Evolutionary conservation across 2,113 vertebrate genomes (phyloP).

Genomic region (Tenebrosternarchus preto): DNA sequence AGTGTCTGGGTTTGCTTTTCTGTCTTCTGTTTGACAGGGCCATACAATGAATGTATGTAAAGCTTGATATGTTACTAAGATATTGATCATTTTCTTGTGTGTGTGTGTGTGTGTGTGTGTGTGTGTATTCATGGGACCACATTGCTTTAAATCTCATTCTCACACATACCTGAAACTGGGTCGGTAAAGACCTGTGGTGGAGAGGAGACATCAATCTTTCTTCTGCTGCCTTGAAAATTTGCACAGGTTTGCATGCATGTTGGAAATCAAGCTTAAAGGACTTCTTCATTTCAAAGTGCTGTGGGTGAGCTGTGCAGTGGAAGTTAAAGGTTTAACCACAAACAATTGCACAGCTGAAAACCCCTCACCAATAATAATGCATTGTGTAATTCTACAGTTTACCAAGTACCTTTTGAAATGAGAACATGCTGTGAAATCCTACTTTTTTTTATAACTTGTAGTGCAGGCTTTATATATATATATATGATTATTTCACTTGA

Average conservation of each 20-base stretch:
- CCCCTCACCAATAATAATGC: background rate
- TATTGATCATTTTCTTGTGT: background rate
- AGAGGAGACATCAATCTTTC: background rate
- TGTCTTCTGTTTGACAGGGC: background rate
- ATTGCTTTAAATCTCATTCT: background rate
- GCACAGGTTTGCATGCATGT: constrained; percentile 46
- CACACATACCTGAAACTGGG: constrained; percentile 45
- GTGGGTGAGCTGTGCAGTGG: constrained; percentile 8
- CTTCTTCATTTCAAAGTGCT: background rate
- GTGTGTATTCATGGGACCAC: background rate
- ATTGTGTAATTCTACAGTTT: background rate
- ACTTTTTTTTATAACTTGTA: background rate
- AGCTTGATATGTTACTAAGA: background rate
- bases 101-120: background rate
- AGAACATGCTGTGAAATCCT: too few species aligned
- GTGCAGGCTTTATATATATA: background rate
- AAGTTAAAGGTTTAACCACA: constrained; percentile 41
- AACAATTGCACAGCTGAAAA: constrained; percentile 37
- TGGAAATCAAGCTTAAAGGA: constrained; percentile 42
- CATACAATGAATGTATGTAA: background rate
- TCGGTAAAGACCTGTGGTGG: background rate
- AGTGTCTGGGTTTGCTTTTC: background rate
- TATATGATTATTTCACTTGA: too few species aligned
- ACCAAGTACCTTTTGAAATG: background rate
- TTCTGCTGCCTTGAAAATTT: constrained; percentile 20